These are phyloP conservation scores for Chiloscyllium plagiosum DNA, from an alignment of 2,113 vertebrate genomes.

Conservation along the genomic window DNA sequence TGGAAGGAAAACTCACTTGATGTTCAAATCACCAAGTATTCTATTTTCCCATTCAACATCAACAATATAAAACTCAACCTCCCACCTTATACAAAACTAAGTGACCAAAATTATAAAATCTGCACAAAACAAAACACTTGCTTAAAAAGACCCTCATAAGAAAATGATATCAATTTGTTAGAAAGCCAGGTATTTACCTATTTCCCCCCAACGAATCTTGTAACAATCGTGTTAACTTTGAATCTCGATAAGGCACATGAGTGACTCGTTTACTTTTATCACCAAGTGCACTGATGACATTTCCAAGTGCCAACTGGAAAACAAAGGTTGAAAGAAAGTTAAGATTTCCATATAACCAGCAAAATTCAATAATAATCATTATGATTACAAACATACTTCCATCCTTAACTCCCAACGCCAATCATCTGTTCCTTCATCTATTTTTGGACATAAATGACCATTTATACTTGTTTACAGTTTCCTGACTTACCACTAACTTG, in stretches of 20 bases:
- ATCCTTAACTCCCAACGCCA: no score
- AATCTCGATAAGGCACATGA: constrained; percentile 94
- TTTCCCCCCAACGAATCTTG: constrained; percentile 96
- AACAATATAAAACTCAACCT: background rate
- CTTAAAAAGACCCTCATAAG: background rate
- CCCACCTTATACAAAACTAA: background rate
- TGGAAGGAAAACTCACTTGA: background rate
- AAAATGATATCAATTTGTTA: background rate
- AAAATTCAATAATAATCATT: background rate
- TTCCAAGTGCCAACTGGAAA: constrained; percentile 83
- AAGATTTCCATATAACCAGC: background rate
- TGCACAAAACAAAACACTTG: background rate
- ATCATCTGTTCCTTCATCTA: background rate
- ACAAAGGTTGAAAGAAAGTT: background rate
- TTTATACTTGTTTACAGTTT: background rate
- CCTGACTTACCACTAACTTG: background rate
- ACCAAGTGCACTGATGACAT: constrained; percentile 94
- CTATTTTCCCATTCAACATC: background rate
- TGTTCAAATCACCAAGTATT: background rate
- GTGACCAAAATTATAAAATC: background rate
- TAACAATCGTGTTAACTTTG: constrained; percentile 87
- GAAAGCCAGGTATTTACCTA: constrained; percentile 62
- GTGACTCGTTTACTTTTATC: constrained; percentile 88
- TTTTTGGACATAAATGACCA: background rate
- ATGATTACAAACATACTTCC: background rate